Percentiles rank a stretch among this genome's conserved stretches.
Evolutionary conservation across 1,140 invertebrate genomes (phyloP).

Genomic region (Archegozetes longisetosus): DNA sequence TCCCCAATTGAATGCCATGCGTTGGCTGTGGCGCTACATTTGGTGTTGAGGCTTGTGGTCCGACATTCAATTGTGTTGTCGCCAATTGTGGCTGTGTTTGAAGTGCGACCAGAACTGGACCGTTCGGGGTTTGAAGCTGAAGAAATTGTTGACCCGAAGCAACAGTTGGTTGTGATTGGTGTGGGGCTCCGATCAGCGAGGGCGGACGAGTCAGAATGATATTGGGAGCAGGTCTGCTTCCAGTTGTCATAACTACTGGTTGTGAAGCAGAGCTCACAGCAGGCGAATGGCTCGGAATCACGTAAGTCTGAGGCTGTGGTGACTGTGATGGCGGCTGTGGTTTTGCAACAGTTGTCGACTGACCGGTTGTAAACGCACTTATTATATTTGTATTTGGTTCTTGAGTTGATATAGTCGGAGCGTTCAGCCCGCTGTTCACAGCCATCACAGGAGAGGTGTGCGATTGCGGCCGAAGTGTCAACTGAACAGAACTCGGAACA

Average conservation of each 20-base stretch:
- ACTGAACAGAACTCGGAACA: slow-evolving; percentile 23
- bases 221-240: not conserved
- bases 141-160: slow-evolving; percentile 29
- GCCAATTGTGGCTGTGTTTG: slow-evolving; percentile 1
- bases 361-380: not conserved
- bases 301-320: slow-evolving; percentile 15
- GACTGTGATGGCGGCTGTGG: not conserved
- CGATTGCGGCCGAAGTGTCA: slow-evolving; percentile 28
- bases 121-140: slow-evolving; percentile 34
- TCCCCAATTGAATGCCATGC: not conserved
- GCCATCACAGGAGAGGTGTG: slow-evolving; percentile 8
- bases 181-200: slow-evolving; percentile 11
- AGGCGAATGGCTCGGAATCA: slow-evolving; percentile 14
- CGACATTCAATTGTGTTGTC: no score
- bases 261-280: not conserved
- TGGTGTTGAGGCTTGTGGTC: slow-evolving; percentile 3
- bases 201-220: slow-evolving; percentile 12
- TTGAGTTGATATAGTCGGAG: not conserved
- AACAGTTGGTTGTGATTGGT: slow-evolving; percentile 17
- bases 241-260: not conserved
- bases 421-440: slow-evolving; percentile 5
- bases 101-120: slow-evolving; percentile 31
- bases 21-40: not conserved
- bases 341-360: not conserved
- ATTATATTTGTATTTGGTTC: not conserved